These are phyloP conservation scores for Gallirallus australis DNA, from an alignment of 2,797 vertebrate species.

Conservation along the genomic window DNA sequence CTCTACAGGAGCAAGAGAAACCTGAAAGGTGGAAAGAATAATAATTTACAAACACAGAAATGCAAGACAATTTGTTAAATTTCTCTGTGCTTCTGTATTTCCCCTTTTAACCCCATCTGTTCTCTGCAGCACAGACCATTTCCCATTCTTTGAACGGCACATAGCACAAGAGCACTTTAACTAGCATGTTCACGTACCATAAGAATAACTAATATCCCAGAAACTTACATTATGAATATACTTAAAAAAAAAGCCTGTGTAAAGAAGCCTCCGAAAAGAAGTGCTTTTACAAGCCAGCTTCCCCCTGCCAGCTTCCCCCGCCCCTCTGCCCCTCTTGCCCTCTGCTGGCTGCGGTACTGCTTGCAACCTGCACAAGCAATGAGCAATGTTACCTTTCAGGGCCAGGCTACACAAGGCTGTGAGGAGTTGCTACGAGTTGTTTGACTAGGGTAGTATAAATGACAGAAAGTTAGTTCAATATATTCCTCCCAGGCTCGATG, in stretches of 20 bases:
- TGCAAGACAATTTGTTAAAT: neutral
- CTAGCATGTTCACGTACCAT: neutral
- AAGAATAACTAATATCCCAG: neutral
- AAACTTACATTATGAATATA: neutral
- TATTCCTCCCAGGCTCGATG: accelerated
- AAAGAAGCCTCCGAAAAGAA: neutral
- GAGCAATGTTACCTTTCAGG: neutral
- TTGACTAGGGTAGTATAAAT: neutral
- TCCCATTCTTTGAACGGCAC: neutral
- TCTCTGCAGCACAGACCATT: neutral
- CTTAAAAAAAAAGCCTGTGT: neutral
- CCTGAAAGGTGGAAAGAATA: neutral
- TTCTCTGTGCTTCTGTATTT: neutral
- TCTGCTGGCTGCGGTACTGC: neutral
- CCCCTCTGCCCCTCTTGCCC: neutral
- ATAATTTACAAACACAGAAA: neutral
- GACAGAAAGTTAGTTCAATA: neutral
- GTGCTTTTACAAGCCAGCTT: neutral
- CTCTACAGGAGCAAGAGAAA: neutral
- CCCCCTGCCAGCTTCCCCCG: too few relatives aligned
- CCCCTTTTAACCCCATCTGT: neutral
- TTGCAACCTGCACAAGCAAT: neutral
- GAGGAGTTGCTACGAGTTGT: neutral
- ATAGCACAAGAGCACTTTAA: neutral
- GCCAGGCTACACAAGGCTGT: neutral